These are phyloP conservation scores for Tethea ocularis DNA, from an alignment of 2,888 invertebrate species.

Conservation along the genomic window DNA sequence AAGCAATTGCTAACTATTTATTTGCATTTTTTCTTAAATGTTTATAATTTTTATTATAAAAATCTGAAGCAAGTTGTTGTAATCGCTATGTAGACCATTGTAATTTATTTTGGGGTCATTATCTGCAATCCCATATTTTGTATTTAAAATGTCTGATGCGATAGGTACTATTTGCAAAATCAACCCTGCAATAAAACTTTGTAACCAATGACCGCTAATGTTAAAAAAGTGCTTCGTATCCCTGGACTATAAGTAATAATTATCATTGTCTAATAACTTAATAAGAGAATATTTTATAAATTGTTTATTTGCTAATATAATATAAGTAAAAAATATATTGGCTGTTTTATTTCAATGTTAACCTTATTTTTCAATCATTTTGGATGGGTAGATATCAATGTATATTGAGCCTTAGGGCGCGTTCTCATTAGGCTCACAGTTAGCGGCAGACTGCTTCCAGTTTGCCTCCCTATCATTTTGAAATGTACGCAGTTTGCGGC, in stretches of 20 bases:
- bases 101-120: slow-evolving; percentile 33
- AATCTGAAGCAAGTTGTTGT: slow-evolving; percentile 68
- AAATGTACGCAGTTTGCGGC: too few relatives aligned
- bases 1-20: slow-evolving; percentile 79
- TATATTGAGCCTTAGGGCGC: too few relatives aligned
- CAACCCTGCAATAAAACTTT: slow-evolving; percentile 26
- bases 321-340: slow-evolving; percentile 83
- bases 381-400: too few relatives aligned
- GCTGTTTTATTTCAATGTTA: slow-evolving; percentile 59
- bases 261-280: slow-evolving; percentile 63
- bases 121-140: slow-evolving; percentile 33
- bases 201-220: slow-evolving; percentile 48
- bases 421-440: too few relatives aligned
- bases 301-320: slow-evolving; percentile 84
- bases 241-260: slow-evolving; percentile 60
- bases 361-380: too few relatives aligned
- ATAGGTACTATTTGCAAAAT: neutral
- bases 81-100: slow-evolving; percentile 61
- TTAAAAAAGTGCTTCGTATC: slow-evolving; percentile 56
- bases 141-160: too few relatives aligned
- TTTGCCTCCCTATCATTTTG: too few relatives aligned
- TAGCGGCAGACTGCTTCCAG: too few relatives aligned
- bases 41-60: slow-evolving; percentile 77
- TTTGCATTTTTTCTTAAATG: slow-evolving; percentile 80
- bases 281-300: slow-evolving; percentile 81